Evolutionary conservation across 2,797 vertebrate species (phyloP).

Genomic region (Eidolon dupreanum): DNA sequence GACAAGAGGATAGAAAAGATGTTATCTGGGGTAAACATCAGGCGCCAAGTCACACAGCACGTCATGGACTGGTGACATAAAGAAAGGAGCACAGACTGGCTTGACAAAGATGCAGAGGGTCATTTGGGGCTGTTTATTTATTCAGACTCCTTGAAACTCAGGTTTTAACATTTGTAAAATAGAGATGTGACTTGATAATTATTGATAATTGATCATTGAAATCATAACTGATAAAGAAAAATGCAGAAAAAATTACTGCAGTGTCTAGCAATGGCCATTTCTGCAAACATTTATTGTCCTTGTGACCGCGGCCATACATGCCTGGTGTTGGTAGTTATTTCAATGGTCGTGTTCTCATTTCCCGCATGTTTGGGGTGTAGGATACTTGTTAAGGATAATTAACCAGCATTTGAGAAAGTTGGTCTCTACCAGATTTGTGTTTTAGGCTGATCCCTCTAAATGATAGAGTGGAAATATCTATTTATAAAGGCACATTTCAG

Average conservation of each 20-base stretch:
- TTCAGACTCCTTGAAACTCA: background rate
- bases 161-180: background rate
- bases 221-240: background rate
- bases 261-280: background rate
- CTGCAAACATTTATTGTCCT: background rate
- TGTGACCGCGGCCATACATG: accelerated
- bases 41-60: background rate
- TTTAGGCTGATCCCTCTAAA: background rate
- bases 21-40: background rate
- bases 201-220: background rate
- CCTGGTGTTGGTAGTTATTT: too few relatives aligned
- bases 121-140: background rate
- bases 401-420: background rate
- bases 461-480: background rate
- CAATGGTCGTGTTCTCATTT: too few relatives aligned
- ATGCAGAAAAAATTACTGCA: background rate
- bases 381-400: background rate
- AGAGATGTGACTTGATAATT: background rate
- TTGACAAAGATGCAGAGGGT: background rate
- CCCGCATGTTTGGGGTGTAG: background rate
- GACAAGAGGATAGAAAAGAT: background rate
- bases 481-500: background rate
- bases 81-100: accelerated
- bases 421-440: background rate
- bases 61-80: too few relatives aligned